phyloP scores from a whole-genome alignment of 2,113 vertebrate genomes.

The Sebastes schlegelii region DNA sequence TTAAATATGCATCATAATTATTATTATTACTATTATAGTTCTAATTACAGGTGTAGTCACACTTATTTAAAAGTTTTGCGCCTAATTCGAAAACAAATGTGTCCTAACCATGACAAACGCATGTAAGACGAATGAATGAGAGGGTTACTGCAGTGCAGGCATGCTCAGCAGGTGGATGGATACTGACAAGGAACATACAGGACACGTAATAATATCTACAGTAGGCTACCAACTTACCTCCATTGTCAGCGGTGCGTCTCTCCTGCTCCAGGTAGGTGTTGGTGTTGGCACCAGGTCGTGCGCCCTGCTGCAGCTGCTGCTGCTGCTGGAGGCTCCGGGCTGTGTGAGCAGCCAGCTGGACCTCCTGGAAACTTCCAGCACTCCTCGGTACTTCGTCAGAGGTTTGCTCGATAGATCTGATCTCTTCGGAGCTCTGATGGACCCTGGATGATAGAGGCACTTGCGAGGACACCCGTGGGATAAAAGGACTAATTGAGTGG shows the following conservation, averaged over 20 bases:
- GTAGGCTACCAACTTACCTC: slow-evolving; percentile 2
- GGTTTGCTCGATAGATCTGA: not conserved
- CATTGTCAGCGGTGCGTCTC: not conserved
- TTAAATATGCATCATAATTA: not conserved
- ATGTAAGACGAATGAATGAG: not conserved
- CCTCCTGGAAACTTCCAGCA: slow-evolving; percentile 14
- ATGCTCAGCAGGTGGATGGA: not conserved
- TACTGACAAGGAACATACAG: fast-evolving
- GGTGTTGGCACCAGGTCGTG: slow-evolving; percentile 2
- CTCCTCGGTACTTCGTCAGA: slow-evolving; percentile 12
- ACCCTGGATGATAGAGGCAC: slow-evolving; percentile 1
- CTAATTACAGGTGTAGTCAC: not conserved
- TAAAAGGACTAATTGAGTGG: slow-evolving; percentile 22
- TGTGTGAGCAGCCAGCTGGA: not conserved
- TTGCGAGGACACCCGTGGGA: slow-evolving; percentile 34
- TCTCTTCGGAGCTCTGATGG: not conserved
- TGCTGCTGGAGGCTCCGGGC: not conserved
- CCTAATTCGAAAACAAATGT: not conserved
- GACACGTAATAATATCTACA: not conserved
- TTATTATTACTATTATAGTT: not conserved
- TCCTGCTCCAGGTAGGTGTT: slow-evolving; percentile 22
- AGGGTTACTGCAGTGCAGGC: not conserved
- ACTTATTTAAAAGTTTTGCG: not conserved
- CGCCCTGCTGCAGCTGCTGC: slow-evolving; percentile 26
- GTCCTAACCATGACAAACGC: not conserved